A percentile compares a stretch with the other conserved stretches of the same genome.
Conservation (phyloP, 2,888 invertebrate genomes). For the Tipula confusa region DNA sequence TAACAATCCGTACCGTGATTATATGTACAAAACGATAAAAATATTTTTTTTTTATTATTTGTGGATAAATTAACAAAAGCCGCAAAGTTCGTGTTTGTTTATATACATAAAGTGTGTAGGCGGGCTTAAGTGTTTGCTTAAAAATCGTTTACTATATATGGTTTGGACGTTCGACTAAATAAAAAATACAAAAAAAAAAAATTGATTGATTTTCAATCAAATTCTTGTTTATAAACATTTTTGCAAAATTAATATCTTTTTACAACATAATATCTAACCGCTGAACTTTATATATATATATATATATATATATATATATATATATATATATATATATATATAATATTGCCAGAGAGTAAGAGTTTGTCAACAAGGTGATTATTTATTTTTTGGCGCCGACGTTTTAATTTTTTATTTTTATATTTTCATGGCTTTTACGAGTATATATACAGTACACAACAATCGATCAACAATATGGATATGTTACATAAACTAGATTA, state of each 20-base stretch:
- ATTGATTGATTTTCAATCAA: neutral
- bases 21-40: neutral
- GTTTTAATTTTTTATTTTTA: neutral
- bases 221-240: neutral
- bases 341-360: neutral
- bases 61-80: neutral
- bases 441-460: neutral
- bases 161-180: too few species aligned
- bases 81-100: neutral
- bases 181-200: too few species aligned
- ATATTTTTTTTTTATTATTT: neutral
- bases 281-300: too few species aligned
- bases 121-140: neutral
- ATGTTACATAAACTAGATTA: neutral
- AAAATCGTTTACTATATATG: too few species aligned
- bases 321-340: too few species aligned
- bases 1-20: neutral
- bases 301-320: too few species aligned
- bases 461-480: neutral
- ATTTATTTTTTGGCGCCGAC: slow-evolving; percentile 6
- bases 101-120: neutral
- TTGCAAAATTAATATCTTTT: neutral
- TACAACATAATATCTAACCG: neutral
- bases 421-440: neutral
- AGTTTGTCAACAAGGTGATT: slow-evolving; percentile 20